These are phyloP conservation scores for Procavia capensis DNA, from an alignment of 2,113 vertebrate genomes.

Conservation along the genomic window DNA sequence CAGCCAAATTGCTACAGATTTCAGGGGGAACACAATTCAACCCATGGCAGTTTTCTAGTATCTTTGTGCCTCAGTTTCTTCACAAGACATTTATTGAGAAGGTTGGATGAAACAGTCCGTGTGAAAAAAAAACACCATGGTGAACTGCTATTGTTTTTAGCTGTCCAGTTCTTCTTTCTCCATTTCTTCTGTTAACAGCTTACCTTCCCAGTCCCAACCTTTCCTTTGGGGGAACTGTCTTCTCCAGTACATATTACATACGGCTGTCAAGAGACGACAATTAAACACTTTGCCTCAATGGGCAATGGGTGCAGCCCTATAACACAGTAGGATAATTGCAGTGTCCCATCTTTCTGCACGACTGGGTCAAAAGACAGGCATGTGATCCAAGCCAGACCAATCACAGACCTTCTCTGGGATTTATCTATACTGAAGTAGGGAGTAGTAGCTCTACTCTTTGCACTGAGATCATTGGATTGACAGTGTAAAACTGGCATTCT, in stretches of 20 bases:
- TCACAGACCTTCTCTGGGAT: not conserved
- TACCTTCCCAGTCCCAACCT: not conserved
- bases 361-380: not conserved
- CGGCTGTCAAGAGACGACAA: not conserved
- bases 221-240: not conserved
- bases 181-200: not conserved
- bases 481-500: not conserved
- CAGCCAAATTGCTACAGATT: too few relatives aligned
- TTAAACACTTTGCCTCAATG: not conserved
- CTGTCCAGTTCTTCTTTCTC: not conserved
- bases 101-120: not conserved
- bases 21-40: too few relatives aligned
- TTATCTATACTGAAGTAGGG: not conserved
- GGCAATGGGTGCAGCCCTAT: not conserved
- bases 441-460: too few relatives aligned
- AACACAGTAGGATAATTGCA: not conserved
- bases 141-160: not conserved
- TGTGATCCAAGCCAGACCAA: not conserved
- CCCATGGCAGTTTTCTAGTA: not conserved
- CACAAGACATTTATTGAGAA: not conserved
- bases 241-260: not conserved
- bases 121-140: not conserved
- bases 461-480: too few relatives aligned
- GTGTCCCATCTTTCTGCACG: not conserved
- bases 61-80: not conserved